Evolutionary conservation across 2,888 invertebrate species (phyloP).

Genomic region (Cheilosia impressa): DNA sequence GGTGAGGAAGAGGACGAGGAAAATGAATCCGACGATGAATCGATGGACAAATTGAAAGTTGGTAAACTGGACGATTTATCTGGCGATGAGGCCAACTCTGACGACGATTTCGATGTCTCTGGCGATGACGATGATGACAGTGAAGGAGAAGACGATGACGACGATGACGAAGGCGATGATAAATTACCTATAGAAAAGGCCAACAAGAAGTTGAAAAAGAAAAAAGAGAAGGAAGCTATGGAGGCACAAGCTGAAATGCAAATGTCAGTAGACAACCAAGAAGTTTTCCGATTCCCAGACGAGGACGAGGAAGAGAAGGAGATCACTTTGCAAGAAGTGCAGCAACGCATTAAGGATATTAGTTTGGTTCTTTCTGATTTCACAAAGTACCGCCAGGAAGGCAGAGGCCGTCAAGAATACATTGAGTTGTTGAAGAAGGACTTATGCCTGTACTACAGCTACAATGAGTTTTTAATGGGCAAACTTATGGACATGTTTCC

Average conservation of each 20-base stretch:
- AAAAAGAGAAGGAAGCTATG: conserved; percentile 88
- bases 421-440: conserved; percentile 91
- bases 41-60: conserved; percentile 78
- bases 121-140: conserved; percentile 82
- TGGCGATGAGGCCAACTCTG: conserved; percentile 79
- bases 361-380: conserved; percentile 92
- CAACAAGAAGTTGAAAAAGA: conserved; percentile 90
- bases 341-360: conserved; percentile 95
- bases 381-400: conserved; percentile 87
- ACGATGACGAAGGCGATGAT: conserved; percentile 84
- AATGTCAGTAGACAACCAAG: conserved; percentile 90
- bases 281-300: conserved; percentile 91
- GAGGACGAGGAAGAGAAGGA: conserved; percentile 89
- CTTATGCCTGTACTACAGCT: conserved; percentile 97
- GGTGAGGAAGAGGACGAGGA: conserved; percentile 78
- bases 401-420: conserved; percentile 92
- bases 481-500: conserved; percentile 95
- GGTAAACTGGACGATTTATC: conserved; percentile 81
- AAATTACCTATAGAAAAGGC: conserved; percentile 94
- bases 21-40: conserved; percentile 78
- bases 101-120: conserved; percentile 85
- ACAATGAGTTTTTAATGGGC: conserved; percentile 97
- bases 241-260: conserved; percentile 92
- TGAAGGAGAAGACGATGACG: conserved; percentile 82
- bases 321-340: conserved; percentile 91